Conservation (phyloP, 2,888 invertebrate species). For the Andrena fulva region DNA sequence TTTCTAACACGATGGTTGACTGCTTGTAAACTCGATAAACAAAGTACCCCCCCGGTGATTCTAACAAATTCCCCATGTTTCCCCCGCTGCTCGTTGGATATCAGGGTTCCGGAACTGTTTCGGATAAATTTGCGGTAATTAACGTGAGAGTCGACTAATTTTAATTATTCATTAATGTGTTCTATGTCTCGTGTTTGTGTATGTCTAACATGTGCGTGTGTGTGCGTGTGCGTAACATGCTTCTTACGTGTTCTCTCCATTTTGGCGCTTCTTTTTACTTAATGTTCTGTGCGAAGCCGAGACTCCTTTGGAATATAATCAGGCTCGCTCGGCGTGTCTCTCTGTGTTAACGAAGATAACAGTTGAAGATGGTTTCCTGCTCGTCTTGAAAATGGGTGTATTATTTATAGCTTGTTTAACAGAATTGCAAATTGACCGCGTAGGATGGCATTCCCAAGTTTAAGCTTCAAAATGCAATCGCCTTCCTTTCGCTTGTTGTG, state of each 20-base stretch:
- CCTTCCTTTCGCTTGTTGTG: too few species aligned
- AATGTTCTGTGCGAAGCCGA: neutral
- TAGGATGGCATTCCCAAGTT: too few species aligned
- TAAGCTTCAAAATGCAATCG: too few species aligned
- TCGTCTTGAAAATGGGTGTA: neutral
- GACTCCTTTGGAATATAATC: neutral
- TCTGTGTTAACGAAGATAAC: neutral
- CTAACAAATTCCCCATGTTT: conserved; percentile 62
- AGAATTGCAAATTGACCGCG: neutral
- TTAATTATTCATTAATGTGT: conserved; percentile 44
- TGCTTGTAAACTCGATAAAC: neutral
- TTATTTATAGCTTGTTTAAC: neutral
- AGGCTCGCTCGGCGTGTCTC: neutral
- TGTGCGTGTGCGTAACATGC: conserved; percentile 17
- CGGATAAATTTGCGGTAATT: conserved; percentile 84
- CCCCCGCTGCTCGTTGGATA: conserved; percentile 75
- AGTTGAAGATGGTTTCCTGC: neutral
- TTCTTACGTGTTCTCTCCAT: conserved; percentile 18
- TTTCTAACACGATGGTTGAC: conserved; percentile 24
- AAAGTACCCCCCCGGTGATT: conserved; percentile 40
- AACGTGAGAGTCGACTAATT: conserved; percentile 68
- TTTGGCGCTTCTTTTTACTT: conserved; percentile 8
- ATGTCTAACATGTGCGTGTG: conserved; percentile 4
- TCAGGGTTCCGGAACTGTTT: conserved; percentile 79
- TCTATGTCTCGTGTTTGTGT: conserved; percentile 25